These are phyloP conservation scores for Pocota personata DNA, from an alignment of 2,888 invertebrate species.

Conservation along the genomic window DNA sequence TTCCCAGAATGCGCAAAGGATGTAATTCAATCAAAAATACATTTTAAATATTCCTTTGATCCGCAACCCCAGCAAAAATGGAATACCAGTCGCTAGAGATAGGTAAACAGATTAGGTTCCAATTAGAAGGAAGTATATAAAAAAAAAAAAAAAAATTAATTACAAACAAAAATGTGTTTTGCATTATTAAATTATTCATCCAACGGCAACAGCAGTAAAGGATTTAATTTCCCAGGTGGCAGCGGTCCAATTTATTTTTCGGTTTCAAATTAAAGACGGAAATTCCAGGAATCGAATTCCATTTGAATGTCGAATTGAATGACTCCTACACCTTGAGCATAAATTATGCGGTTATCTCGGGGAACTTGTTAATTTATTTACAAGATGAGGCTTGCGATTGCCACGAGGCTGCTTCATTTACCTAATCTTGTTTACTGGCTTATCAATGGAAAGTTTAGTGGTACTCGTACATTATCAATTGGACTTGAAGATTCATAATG, in stretches of 20 bases:
- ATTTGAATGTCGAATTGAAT: background rate
- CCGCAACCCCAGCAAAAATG: background rate
- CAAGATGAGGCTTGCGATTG: background rate
- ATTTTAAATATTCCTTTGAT: constrained; percentile 41
- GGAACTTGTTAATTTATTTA: background rate
- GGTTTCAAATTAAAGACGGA: background rate
- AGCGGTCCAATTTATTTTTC: background rate
- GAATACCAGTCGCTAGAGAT: background rate
- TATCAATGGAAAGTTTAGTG: constrained; percentile 31
- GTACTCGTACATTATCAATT: background rate
- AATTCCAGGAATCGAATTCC: background rate
- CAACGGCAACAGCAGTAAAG: background rate
- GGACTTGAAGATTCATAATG: background rate
- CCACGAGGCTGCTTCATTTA: too few relatives aligned
- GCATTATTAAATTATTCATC: background rate
- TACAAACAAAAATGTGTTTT: background rate
- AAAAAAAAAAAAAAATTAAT: background rate
- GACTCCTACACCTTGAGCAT: background rate
- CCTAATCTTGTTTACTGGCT: background rate
- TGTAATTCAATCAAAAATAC: constrained; percentile 31
- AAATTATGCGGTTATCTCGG: background rate
- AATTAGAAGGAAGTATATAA: background rate
- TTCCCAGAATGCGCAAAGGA: background rate
- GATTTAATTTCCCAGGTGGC: background rate
- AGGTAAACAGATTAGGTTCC: constrained; percentile 5